Evolutionary conservation across 2,888 invertebrate genomes (phyloP).

Genomic region (Rotaria socialis): DNA sequence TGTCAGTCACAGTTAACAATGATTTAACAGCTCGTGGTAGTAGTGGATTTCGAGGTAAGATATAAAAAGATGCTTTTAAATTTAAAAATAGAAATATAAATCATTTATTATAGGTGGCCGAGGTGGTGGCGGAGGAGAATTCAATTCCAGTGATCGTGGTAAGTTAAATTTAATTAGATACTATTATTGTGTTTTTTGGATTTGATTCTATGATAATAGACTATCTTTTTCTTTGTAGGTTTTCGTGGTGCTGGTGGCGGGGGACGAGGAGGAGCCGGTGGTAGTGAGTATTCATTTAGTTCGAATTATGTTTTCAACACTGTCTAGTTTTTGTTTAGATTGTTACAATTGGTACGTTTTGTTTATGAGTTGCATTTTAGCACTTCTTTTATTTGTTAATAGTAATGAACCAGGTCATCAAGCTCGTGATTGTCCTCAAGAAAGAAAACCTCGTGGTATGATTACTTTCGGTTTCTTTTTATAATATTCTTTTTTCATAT

Average conservation of each 20-base stretch:
- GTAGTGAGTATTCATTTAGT: neutral
- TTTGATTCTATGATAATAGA: no score
- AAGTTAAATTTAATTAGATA: neutral
- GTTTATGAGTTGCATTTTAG: neutral
- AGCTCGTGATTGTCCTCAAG: constrained; percentile 13
- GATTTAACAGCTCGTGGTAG: neutral
- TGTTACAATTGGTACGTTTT: neutral
- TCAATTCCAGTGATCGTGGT: neutral
- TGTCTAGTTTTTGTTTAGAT: neutral
- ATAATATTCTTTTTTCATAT: neutral
- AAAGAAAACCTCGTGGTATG: neutral
- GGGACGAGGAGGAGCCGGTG: neutral
- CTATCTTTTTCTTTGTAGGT: neutral
- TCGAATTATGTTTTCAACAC: neutral
- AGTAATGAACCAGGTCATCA: neutral
- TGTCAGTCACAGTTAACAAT: no score
- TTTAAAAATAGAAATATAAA: no score
- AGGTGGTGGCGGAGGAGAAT: neutral
- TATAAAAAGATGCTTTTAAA: no score
- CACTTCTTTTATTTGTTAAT: neutral
- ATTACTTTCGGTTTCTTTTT: neutral
- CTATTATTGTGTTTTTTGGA: neutral
- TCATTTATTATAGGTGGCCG: neutral
- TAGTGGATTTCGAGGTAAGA: no score
- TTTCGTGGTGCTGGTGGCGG: neutral